These are phyloP conservation scores for Phaetusa simplex DNA, from an alignment of 2,113 vertebrate species.

Conservation along the genomic window DNA sequence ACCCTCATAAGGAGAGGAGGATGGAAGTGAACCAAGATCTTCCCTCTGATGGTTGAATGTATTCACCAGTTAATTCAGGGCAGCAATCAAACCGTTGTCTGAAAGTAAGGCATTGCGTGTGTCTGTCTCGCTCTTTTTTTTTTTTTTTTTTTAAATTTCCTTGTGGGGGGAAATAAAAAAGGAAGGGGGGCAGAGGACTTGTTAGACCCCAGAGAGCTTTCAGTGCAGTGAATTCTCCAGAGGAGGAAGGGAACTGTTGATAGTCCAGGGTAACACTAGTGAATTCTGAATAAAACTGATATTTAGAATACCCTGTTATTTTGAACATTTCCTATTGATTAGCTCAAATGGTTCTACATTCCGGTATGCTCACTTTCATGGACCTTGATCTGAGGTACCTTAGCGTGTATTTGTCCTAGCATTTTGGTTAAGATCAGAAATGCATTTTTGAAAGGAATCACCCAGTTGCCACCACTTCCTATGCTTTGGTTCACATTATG, in stretches of 20 bases:
- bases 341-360: background rate
- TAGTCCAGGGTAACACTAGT: background rate
- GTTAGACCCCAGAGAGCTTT: background rate
- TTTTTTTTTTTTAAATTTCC: background rate
- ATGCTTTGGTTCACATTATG: background rate
- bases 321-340: background rate
- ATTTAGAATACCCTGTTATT: background rate
- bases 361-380: background rate
- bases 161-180: background rate
- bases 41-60: background rate
- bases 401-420: background rate
- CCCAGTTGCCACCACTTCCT: background rate
- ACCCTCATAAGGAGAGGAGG: background rate
- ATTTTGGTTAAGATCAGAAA: background rate
- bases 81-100: background rate
- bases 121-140: background rate
- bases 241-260: background rate
- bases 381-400: background rate
- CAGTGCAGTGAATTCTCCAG: background rate
- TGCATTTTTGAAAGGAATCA: background rate
- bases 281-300: background rate
- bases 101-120: background rate
- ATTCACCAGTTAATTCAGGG: background rate
- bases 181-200: rapidly evolving
- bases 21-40: background rate